Percentiles rank a stretch among this genome's conserved stretches.
phyloP scores from a whole-genome alignment of 2,888 invertebrate genomes.

The Aphodius granarius region DNA sequence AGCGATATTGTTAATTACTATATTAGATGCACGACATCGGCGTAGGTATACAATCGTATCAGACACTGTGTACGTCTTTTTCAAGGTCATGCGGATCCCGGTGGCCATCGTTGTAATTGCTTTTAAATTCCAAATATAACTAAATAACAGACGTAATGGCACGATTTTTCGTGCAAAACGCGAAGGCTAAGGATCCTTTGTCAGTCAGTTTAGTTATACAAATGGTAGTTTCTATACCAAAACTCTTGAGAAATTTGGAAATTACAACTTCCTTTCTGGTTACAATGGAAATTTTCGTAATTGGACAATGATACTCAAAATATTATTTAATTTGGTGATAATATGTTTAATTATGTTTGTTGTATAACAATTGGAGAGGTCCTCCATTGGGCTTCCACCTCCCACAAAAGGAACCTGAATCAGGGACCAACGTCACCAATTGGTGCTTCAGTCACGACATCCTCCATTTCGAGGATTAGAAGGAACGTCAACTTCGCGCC shows the following conservation, averaged over 20 bases:
- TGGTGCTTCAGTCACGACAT: no score
- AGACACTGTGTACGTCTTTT: slow-evolving; percentile 10
- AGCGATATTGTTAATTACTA: slow-evolving; percentile 23
- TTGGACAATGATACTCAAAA: neutral
- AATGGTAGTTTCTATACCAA: neutral
- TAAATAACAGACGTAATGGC: neutral
- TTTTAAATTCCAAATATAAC: neutral
- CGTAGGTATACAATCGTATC: slow-evolving; percentile 15
- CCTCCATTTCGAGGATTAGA: no score
- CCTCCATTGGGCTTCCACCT: no score
- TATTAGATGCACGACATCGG: slow-evolving; percentile 26
- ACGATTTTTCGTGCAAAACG: neutral
- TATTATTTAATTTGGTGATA: neutral
- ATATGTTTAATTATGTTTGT: neutral
- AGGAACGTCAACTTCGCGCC: no score
- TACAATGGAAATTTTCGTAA: neutral
- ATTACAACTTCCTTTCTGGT: neutral
- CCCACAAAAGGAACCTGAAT: no score
- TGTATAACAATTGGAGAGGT: no score
- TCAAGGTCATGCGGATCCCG: slow-evolving; percentile 14
- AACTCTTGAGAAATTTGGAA: neutral
- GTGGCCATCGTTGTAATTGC: neutral
- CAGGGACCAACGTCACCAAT: no score
- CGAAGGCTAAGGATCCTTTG: neutral
- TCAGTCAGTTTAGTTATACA: neutral